These are phyloP conservation scores for Chlamydotis undulata DNA, from an alignment of 2,113 vertebrate species.

Conservation along the genomic window DNA sequence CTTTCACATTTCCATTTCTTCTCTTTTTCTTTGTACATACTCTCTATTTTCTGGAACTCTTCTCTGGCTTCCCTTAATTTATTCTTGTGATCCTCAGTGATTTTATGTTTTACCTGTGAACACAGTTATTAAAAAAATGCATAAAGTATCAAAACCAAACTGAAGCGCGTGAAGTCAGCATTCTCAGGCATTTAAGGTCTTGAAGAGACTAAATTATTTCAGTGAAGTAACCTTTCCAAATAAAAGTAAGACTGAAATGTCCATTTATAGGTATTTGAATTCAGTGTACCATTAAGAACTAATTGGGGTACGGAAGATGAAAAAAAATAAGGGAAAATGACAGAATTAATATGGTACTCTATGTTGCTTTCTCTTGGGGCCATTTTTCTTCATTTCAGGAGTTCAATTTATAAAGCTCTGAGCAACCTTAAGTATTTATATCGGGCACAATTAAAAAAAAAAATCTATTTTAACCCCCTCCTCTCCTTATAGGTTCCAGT, in stretches of 20 bases:
- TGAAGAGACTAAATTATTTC: not conserved
- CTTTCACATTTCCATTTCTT: conserved; percentile 61
- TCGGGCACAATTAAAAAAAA: not conserved
- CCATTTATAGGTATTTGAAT: not conserved
- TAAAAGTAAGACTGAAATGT: not conserved
- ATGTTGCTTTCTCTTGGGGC: not conserved
- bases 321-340: not conserved
- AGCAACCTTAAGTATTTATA: not conserved
- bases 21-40: conserved; percentile 62
- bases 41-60: conserved; percentile 55
- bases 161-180: not conserved
- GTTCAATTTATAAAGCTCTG: not conserved
- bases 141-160: not conserved
- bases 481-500: not conserved
- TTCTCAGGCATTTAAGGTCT: not conserved
- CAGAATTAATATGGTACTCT: not conserved
- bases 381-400: not conserved
- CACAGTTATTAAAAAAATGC: not conserved
- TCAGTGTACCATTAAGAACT: not conserved
- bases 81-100: conserved; percentile 67
- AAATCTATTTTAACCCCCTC: not conserved
- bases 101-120: conserved; percentile 72
- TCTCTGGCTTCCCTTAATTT: conserved; percentile 64
- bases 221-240: not conserved
- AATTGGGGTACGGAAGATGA: not conserved